Percentiles rank a stretch among this genome's conserved stretches.
Evolutionary conservation across 1,140 invertebrate species (phyloP).

Genomic region (Schlechtendalia chinensis): DNA sequence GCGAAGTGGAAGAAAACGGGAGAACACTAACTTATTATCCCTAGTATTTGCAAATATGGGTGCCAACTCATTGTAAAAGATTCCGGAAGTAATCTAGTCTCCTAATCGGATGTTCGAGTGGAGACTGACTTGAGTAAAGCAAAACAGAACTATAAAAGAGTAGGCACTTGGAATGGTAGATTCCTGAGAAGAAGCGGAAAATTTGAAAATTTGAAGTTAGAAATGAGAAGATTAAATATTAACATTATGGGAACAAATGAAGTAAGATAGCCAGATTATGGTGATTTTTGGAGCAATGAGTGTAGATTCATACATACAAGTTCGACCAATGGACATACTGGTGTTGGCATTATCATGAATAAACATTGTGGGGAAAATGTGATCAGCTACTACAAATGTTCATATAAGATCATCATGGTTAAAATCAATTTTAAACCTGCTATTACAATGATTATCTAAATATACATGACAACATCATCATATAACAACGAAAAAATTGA

Average conservation of each 20-base stretch:
- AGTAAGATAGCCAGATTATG: constrained; percentile 51
- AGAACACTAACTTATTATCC: constrained; percentile 23
- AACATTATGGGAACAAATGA: constrained; percentile 51
- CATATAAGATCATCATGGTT: constrained; percentile 32
- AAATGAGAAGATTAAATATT: constrained; percentile 52
- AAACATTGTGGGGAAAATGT: constrained; percentile 4
- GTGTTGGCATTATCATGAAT: constrained; percentile 35
- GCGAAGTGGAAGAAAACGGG: constrained; percentile 21
- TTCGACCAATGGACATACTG: constrained; percentile 6
- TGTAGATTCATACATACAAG: constrained; percentile 36
- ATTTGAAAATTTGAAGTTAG: constrained; percentile 50
- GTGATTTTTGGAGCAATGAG: constrained; percentile 35
- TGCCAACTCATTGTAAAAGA: constrained; percentile 19
- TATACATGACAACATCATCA: constrained; percentile 36
- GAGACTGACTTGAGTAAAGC: constrained; percentile 23
- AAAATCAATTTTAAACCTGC: constrained; percentile 33
- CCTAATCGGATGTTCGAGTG: constrained; percentile 15
- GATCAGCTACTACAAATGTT: constrained; percentile 19
- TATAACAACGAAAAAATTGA: background rate
- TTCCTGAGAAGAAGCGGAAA: constrained; percentile 51
- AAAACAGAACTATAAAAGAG: constrained; percentile 49
- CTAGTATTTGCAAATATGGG: constrained; percentile 31
- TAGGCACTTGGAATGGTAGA: constrained; percentile 53
- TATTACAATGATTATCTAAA: constrained; percentile 40
- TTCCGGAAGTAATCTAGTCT: constrained; percentile 36